These are phyloP conservation scores for Silurus asotus DNA, from an alignment of 2,113 vertebrate species.

Conservation along the genomic window DNA sequence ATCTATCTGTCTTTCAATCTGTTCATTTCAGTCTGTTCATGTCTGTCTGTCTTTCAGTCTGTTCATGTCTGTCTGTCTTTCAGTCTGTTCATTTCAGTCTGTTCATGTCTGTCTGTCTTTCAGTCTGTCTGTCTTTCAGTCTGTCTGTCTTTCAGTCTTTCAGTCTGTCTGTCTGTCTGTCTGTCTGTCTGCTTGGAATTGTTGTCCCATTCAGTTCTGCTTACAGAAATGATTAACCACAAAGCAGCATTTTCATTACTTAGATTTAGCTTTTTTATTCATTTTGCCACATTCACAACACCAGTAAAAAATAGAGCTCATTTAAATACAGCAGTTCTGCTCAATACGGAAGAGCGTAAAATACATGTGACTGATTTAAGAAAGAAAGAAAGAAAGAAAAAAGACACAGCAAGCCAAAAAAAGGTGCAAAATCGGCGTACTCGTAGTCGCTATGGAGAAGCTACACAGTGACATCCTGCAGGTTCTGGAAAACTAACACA, in stretches of 20 bases:
- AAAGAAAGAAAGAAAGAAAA: not conserved
- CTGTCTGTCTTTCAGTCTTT: not conserved
- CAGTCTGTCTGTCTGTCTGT: not conserved
- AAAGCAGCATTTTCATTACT: not conserved
- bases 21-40: too few relatives aligned
- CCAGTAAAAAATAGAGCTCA: constrained; percentile 52
- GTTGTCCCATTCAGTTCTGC: not conserved
- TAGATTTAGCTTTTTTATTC: constrained; percentile 38
- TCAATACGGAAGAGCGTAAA: constrained; percentile 25
- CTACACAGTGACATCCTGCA: not conserved
- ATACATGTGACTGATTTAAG: constrained; percentile 14
- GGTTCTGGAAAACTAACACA: not conserved
- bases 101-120: not conserved
- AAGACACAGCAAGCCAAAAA: not conserved
- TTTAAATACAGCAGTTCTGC: constrained; percentile 32
- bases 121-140: too few relatives aligned
- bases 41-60: not conserved
- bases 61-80: not conserved
- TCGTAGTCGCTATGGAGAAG: not conserved
- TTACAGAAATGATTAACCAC: not conserved
- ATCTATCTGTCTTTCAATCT: not conserved
- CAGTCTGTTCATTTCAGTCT: too few relatives aligned
- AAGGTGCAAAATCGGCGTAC: not conserved
- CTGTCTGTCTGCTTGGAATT: not conserved
- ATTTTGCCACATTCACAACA: constrained; percentile 41